phyloP scores from a whole-genome alignment of 2,113 vertebrate species.

The Arvicanthis niloticus region DNA sequence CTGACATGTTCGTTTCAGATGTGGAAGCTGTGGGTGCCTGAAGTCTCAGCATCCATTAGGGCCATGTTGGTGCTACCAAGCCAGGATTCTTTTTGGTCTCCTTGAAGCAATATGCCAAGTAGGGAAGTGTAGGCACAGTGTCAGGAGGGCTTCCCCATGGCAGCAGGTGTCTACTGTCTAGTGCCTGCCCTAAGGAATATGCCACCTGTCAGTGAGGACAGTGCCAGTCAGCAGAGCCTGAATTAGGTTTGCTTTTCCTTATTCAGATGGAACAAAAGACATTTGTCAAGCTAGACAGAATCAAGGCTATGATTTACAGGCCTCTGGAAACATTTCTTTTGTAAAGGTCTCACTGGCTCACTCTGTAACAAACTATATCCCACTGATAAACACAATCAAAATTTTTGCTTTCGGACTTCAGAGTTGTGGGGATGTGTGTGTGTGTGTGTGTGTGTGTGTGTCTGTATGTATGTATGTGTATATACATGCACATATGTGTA shows the following conservation, averaged over 20 bases:
- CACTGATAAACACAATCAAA: neutral
- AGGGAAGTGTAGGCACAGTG: fast-evolving
- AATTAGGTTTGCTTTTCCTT: neutral
- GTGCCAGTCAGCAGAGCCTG: fast-evolving
- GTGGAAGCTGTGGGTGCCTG: neutral
- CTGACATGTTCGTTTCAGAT: neutral
- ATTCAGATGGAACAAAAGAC: neutral
- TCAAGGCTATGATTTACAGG: neutral
- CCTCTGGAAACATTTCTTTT: neutral
- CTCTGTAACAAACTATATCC: neutral
- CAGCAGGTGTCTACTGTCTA: fast-evolving
- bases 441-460: too few relatives aligned
- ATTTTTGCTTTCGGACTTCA: neutral
- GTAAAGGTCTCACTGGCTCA: neutral
- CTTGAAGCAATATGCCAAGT: neutral
- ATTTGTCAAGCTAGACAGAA: neutral
- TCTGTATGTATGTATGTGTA: too few relatives aligned
- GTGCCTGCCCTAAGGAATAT: neutral
- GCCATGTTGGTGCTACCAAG: neutral
- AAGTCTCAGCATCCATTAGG: neutral
- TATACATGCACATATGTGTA: too few relatives aligned
- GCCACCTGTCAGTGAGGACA: neutral
- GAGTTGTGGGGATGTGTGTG: neutral
- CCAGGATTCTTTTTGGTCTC: neutral
- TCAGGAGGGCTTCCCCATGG: neutral